Base-by-base conservation (phyloP, 2,113 vertebrate genomes). In the Dolichallabes microphthalmus region DNA sequence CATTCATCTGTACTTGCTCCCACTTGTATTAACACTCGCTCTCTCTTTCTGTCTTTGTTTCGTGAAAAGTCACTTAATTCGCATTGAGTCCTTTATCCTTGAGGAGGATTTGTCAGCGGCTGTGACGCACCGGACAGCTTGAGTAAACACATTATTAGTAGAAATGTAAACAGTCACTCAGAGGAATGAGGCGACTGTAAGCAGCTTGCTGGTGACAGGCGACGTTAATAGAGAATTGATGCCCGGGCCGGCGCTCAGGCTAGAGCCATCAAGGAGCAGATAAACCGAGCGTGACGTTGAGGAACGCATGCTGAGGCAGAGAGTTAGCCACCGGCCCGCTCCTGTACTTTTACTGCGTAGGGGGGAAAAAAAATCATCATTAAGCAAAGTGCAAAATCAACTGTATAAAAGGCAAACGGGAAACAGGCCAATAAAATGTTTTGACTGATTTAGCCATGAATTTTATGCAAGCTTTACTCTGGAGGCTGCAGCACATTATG, bases 101-200 rank as follows among this genome's bases (percentile, higher is more conserved):
- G 79, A 91, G 87, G 80, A 82, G 85, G 86, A 91, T 91, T 92
- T 90, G 82, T 90, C 87, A 84, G 84, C 86, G 82, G 30, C 80
- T 89, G 52, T 84, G 89, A 91, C 85, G 89, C 87, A 64, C 80
- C 76, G 86, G 89, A 91, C 82, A 89, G 85, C 88, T 88, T 83
- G 60, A 88, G 88, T 91, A 92, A 91, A 92, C 88, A 90, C 83
- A 87, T 85, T 90, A 90, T 90, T 85, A 90, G 81, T 71, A 86
- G 86, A 88, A 85, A 92, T 39, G 81, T 83, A 89, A 91, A 90
- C 86, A 85, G 88, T 89, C 83, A 55, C 88, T 91, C 90, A 86
- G 89, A 76, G 74, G 82, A 87, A 69, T 78, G 86, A 84, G 81
- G 75, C 87, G 73, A 66, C 86, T 80, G 69, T 87, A 86, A 90